Percentiles rank a stretch among this genome's conserved stretches.
Conservation (phyloP, 2,113 vertebrate genomes). For the Bostrychus sinensis region DNA sequence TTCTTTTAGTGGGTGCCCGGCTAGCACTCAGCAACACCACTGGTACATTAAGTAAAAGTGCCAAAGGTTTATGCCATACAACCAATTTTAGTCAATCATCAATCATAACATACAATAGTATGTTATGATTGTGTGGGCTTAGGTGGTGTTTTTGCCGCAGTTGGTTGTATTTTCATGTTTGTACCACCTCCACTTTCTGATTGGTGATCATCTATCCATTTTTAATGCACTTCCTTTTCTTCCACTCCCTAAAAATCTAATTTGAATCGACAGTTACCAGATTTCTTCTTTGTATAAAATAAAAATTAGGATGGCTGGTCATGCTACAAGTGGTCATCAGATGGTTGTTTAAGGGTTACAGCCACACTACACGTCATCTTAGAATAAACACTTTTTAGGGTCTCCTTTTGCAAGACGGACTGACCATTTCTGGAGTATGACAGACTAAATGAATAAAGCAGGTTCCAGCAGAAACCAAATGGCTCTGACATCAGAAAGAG, state of each 20-base stretch:
- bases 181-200: too few species aligned
- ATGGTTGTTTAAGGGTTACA: constrained; percentile 34
- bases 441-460: constrained; percentile 25
- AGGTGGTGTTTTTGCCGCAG: too few species aligned
- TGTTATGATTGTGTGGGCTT: too few species aligned
- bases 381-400: constrained; percentile 45
- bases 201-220: too few species aligned
- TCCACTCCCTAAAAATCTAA: background rate
- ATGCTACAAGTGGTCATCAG: constrained; percentile 3
- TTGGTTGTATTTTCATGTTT: too few species aligned
- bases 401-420: constrained; percentile 7
- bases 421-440: constrained; percentile 17
- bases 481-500: constrained; percentile 46
- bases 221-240: background rate
- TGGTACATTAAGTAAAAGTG: background rate
- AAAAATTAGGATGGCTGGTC: background rate
- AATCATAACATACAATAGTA: too few species aligned
- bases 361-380: constrained; percentile 34
- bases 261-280: too few species aligned
- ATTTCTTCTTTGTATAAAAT: too few species aligned
- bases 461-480: constrained; percentile 36
- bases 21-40: background rate
- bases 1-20: background rate
- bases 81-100: too few species aligned
- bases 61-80: too few species aligned